A percentile compares a stretch with the other conserved stretches of the same genome.
phyloP scores from a whole-genome alignment of 1,140 invertebrate genomes.

The Calephelis virginiensis region DNA sequence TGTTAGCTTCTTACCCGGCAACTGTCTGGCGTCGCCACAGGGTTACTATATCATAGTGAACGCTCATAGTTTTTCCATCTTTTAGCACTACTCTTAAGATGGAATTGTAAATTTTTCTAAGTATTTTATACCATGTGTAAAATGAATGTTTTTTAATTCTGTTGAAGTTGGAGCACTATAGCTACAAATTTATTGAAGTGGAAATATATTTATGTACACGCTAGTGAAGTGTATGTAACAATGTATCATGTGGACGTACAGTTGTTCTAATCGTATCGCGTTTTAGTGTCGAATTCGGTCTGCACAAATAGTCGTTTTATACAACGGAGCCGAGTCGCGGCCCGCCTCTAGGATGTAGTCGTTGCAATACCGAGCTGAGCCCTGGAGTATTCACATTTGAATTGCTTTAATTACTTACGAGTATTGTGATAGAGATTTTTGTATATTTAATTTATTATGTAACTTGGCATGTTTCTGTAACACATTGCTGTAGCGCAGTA shows the following conservation, averaged over 20 bases:
- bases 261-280: constrained; percentile 36
- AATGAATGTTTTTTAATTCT: constrained; percentile 62
- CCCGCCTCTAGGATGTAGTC: constrained; percentile 25
- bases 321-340: constrained; percentile 14
- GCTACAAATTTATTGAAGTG: constrained; percentile 34
- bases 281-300: constrained; percentile 40
- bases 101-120: constrained; percentile 73
- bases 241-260: constrained; percentile 37
- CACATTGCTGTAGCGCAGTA: constrained; percentile 51
- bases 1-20: constrained; percentile 37
- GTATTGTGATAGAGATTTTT: constrained; percentile 78
- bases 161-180: constrained; percentile 51
- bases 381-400: constrained; percentile 73
- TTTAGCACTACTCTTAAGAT: constrained; percentile 48
- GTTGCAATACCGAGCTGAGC: constrained; percentile 17
- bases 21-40: constrained; percentile 23
- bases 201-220: constrained; percentile 45
- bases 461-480: constrained; percentile 71
- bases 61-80: constrained; percentile 39
- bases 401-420: constrained; percentile 78
- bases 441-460: constrained; percentile 77
- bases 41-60: constrained; percentile 28
- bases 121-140: constrained; percentile 73
- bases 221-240: constrained; percentile 35
- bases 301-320: constrained; percentile 57